Evolutionary conservation across 2,888 invertebrate genomes (phyloP).

Genomic region (Amblyteles armatorius): DNA sequence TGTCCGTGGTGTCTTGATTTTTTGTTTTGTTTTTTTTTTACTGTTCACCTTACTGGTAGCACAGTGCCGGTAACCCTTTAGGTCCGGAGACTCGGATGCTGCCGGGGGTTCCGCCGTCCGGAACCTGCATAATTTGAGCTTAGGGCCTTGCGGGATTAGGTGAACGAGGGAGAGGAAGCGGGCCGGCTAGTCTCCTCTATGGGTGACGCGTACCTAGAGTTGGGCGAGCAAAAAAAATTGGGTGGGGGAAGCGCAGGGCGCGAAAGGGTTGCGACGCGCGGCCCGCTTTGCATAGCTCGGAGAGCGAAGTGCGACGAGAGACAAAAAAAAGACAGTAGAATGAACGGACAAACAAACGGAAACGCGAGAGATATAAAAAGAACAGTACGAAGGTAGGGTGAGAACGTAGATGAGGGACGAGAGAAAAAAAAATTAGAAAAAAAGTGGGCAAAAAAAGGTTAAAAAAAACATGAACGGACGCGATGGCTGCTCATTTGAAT

Average conservation of each 20-base stretch:
- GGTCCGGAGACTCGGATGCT: constrained; percentile 36
- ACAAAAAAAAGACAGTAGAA: constrained; percentile 68
- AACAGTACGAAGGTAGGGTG: constrained; percentile 66
- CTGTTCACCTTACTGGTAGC: no score
- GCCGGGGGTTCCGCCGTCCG: constrained; percentile 45
- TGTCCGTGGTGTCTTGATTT: no score
- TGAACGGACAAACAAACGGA: constrained; percentile 81
- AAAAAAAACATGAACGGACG: constrained; percentile 27
- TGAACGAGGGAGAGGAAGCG: constrained; percentile 20
- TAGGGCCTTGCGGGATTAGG: constrained; percentile 65
- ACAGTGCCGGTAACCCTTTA: constrained; percentile 34
- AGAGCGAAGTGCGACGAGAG: constrained; percentile 62
- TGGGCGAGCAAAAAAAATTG: constrained; percentile 65
- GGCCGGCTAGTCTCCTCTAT: constrained; percentile 36
- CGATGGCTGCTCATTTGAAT: constrained; percentile 80
- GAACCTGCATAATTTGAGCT: constrained; percentile 68
- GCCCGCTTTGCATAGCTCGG: constrained; percentile 79
- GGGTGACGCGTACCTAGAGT: constrained; percentile 63
- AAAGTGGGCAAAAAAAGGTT: constrained; percentile 18
- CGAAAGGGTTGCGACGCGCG: constrained; percentile 77
- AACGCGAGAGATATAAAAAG: constrained; percentile 75
- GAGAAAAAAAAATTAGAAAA: constrained; percentile 59
- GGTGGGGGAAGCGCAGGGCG: constrained; percentile 72
- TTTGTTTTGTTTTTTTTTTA: no score
- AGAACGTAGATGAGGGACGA: constrained; percentile 57